Evolutionary conservation across 1,140 invertebrate species (phyloP), one percentile per base, ranked within the genome.

Genomic region (Neoseiulus cucumeris): DNA sequence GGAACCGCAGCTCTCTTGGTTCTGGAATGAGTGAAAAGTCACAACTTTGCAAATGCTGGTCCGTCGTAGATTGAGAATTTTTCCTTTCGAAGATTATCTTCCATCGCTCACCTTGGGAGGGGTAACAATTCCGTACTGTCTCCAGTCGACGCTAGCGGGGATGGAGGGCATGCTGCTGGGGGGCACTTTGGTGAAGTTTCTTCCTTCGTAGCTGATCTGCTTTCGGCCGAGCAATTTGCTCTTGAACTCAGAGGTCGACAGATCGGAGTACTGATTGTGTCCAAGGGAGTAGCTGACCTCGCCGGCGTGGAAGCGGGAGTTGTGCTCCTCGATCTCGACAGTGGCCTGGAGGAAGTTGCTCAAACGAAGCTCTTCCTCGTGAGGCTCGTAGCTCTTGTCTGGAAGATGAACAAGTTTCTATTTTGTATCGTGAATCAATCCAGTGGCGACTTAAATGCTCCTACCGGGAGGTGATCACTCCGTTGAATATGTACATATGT

Each of bases 321-420:
- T 59, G 51, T 25, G 51, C 22, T 59, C 17, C 22, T 59, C 51
- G 51, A 59, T 59, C 22, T 59, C 51, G 22, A 59, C 25, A 20
- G 51, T 59, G 22, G 51, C 25, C 51, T 59, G 51, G 12, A 59
- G 51, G 51, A 59, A 59, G 51, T 59, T 59, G 22, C 33, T 59
- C 14, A 59, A 9, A 33, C 51, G 51, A 2, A 33, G 14, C 1
- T 25, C 22, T 20, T 59, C 51, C 22, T 59, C 51, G 22, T 25
- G 14, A 33, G 51, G 4, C 17, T 17, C 25, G 51, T 20, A 59
- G 25, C 17, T 14, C 22, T 59, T 59, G 14, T 33, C 51, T 59
- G 33, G n/a, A n/a, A n/a, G n/a, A n/a, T n/a, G n/a, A n/a, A n/a
- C n/a, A n/a, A n/a, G n/a, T n/a, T n/a, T n/a, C n/a, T n/a, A n/a